Percentiles rank a stretch among this genome's conserved stretches.
phyloP scores from a whole-genome alignment of 2,797 vertebrate genomes.

The Hydrophis major region DNA sequence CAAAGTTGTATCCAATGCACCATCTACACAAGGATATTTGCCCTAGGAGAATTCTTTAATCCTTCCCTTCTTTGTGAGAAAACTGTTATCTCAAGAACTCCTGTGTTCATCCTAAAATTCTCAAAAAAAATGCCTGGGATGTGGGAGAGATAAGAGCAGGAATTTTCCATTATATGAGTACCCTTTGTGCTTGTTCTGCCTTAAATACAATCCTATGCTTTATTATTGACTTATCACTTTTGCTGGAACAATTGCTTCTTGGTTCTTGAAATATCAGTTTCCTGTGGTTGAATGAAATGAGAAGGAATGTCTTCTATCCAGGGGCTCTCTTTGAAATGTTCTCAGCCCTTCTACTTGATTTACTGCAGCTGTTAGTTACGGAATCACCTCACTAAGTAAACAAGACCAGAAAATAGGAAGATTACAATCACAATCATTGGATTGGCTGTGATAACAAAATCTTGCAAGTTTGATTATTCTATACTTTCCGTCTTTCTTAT shows the following conservation, averaged over 20 bases:
- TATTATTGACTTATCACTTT: background rate
- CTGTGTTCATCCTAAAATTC: background rate
- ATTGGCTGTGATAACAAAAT: background rate
- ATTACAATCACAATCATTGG: background rate
- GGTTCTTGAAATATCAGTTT: background rate
- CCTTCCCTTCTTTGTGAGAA: background rate
- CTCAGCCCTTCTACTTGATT: background rate
- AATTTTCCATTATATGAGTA: background rate
- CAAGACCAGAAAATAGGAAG: background rate
- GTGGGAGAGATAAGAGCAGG: background rate
- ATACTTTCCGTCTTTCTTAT: background rate
- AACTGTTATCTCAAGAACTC: background rate
- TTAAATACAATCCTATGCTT: background rate
- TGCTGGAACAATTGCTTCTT: background rate
- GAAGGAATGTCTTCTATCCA: background rate
- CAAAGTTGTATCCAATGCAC: background rate
- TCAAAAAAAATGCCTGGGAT: background rate
- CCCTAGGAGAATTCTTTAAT: background rate
- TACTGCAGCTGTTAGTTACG: background rate
- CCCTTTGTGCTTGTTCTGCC: background rate
- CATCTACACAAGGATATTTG: background rate
- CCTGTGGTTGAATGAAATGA: background rate
- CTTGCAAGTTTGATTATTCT: background rate
- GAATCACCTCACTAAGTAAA: background rate
- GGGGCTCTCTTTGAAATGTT: too few species aligned